Conservation (phyloP, 2,888 invertebrate species). For the Allophyes oxyacanthae region DNA sequence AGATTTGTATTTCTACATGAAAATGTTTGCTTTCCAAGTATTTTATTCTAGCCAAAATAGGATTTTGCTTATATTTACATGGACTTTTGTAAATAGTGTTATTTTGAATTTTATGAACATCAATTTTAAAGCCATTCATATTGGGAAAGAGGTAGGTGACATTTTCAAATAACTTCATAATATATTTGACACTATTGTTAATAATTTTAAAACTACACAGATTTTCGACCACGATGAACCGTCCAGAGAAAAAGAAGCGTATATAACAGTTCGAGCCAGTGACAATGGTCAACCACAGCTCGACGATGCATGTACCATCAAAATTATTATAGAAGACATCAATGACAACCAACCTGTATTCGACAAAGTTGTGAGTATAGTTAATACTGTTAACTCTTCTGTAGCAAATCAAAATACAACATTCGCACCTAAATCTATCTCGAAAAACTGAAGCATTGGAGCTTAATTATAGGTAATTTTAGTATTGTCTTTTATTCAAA, state of each 20-base stretch:
- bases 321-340: conserved; percentile 96
- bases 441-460: not conserved
- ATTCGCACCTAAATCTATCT: not conserved
- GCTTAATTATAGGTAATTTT: not conserved
- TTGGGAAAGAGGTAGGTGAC: conserved; percentile 62
- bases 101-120: not conserved
- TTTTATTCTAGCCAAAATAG: too few relatives aligned
- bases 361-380: conserved; percentile 92
- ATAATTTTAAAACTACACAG: conserved; percentile 73
- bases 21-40: too few relatives aligned
- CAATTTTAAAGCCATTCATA: conserved; percentile 37
- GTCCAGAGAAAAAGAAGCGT: conserved; percentile 93
- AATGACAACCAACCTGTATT: conserved; percentile 97
- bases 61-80: too few relatives aligned
- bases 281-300: conserved; percentile 97
- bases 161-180: not conserved
- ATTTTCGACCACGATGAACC: conserved; percentile 97
- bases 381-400: conserved; percentile 5
- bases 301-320: conserved; percentile 98
- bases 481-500: not conserved
- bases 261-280: conserved; percentile 96
- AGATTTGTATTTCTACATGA: too few relatives aligned
- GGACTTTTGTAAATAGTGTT: not conserved
- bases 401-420: not conserved
- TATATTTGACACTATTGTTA: conserved; percentile 1